A percentile compares a stretch with the other conserved stretches of the same genome.
Evolutionary conservation across 2,797 vertebrate species (phyloP).

Genomic region (Mus caroli): DNA sequence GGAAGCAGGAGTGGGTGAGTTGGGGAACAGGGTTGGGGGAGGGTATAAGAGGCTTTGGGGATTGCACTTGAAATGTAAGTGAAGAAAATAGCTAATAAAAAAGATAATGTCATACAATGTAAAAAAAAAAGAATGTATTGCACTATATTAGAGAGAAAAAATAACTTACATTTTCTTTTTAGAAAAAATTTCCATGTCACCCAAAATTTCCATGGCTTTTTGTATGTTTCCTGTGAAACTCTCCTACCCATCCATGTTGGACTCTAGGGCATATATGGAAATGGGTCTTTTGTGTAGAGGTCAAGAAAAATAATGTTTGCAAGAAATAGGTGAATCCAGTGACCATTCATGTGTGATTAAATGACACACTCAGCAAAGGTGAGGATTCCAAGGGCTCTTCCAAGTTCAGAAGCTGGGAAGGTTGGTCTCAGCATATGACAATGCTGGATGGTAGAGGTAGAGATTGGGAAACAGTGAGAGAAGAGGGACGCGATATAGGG

Average conservation of each 20-base stretch:
- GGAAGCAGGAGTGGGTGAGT: too few relatives aligned
- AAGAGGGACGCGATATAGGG: too few relatives aligned
- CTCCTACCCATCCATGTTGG: not conserved
- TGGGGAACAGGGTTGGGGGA: too few relatives aligned
- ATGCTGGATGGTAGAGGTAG: not conserved
- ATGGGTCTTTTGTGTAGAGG: not conserved
- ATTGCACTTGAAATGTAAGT: too few relatives aligned
- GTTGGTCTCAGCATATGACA: not conserved
- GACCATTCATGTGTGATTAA: not conserved
- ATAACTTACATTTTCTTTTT: not conserved
- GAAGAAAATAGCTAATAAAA: too few relatives aligned
- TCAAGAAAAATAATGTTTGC: not conserved
- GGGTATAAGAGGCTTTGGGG: too few relatives aligned
- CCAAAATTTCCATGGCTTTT: not conserved
- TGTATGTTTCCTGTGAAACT: constrained; percentile 43
- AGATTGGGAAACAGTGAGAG: not conserved
- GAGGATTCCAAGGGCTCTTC: not conserved
- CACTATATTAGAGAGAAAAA: not conserved
- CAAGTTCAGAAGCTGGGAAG: not conserved
- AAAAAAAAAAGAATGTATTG: constrained; percentile 16
- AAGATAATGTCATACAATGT: too few relatives aligned
- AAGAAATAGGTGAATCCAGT: not conserved
- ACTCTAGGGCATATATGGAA: not conserved
- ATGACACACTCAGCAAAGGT: not conserved
- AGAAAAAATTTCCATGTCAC: constrained; percentile 26